Base-by-base conservation (phyloP, 2,113 vertebrate genomes). In the Raja brachyura region DNA sequence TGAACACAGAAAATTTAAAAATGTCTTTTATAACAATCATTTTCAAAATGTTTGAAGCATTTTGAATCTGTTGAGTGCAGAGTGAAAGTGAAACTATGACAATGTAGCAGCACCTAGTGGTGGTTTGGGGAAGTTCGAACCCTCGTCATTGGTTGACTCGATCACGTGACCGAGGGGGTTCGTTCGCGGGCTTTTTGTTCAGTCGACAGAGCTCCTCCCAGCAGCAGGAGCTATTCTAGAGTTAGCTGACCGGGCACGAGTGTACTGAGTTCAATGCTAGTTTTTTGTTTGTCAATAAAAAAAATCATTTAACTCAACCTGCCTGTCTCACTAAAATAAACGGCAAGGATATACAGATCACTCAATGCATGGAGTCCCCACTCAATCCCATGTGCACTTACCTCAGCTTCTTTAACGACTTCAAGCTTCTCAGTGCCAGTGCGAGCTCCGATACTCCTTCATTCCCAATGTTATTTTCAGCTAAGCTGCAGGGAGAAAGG, bases 391-490 rank as follows among this genome's bases (percentile, higher is more conserved):
- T 16, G 10, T 11, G 31, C 28, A 96, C 98, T 97, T 96, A 98
- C 98, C 97, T 94, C 0, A 99, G 95, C 93, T 94, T 97, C 61
- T 79, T 96, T 93, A 99, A 97, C 56, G 93, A 95, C 1, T 94
- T 94, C 86, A 97, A 93, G 92, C 93, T 93, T 0, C 73, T 94
- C 94, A 98, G 94, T 7, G 94, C 95, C 94, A 94, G 13, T 0
- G 95, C 94, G 93, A 99, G 94, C 88, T 33, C 94, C 3, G 0
- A 9, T 7, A 96, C 94, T 0, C 96, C 95, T 81, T 94, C 93
- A 1, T 61, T 11, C 0, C 96, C 96, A 28, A 99, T 94, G 3
- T 0, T 1, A 94, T 99, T 99, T 93, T 96, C 96, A 79, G 98
- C 97, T 93, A 99, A 93, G 94, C 98, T 99, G 94, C 39, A 48